Conservation (phyloP, 2,113 vertebrate species). For the Hiodon tergisus region DNA sequence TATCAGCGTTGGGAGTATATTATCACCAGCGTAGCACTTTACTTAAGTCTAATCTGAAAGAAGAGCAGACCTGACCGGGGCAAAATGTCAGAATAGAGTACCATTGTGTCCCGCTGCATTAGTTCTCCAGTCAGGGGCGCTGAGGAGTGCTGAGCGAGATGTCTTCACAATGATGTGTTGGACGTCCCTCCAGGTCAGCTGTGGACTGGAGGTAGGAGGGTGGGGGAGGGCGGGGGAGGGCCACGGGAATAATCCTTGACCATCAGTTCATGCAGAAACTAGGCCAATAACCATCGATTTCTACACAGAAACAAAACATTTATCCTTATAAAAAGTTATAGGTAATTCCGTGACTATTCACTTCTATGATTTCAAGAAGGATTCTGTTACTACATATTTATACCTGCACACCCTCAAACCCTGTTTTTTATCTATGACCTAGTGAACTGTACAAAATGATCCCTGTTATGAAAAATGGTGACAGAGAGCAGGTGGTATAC, state of each 20-base stretch:
- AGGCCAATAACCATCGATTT: too few species aligned
- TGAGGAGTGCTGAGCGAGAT: slow-evolving; percentile 78
- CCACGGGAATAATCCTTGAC: too few species aligned
- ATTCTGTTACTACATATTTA: too few species aligned
- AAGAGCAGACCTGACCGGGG: neutral
- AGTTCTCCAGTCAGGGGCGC: slow-evolving; percentile 84
- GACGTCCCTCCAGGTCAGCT: slow-evolving; percentile 92
- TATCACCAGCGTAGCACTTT: too few species aligned
- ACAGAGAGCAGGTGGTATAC: slow-evolving; percentile 60
- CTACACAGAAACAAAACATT: too few species aligned
- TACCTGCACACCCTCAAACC: too few species aligned
- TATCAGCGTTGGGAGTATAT: neutral
- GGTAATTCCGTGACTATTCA: too few species aligned
- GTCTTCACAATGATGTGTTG: slow-evolving; percentile 95
- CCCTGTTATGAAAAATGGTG: neutral
- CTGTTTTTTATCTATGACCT: too few species aligned
- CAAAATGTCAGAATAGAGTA: slow-evolving; percentile 43
- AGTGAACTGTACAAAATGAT: neutral
- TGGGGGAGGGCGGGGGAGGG: neutral
- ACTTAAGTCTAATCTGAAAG: too few species aligned
- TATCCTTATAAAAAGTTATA: too few species aligned
- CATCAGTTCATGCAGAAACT: too few species aligned
- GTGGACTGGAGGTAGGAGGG: slow-evolving; percentile 66
- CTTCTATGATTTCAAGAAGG: too few species aligned
- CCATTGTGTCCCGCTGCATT: slow-evolving; percentile 93